A percentile compares a stretch with the other conserved stretches of the same genome.
Conservation (phyloP, 2,113 vertebrate genomes). For the Perccottus glenii region DNA sequence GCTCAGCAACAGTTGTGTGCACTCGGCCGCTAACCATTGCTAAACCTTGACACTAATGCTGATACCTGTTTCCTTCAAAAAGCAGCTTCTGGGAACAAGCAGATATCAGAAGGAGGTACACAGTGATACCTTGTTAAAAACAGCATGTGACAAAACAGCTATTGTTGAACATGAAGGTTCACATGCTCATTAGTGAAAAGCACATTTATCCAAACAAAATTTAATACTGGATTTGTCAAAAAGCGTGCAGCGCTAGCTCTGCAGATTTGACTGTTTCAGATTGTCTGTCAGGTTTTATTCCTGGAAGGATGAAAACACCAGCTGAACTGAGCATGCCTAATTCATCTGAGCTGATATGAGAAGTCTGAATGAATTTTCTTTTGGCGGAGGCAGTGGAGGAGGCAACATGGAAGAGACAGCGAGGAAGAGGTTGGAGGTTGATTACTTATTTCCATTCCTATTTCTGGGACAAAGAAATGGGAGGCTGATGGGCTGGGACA, state of each 20-base stretch:
- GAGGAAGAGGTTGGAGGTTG: conserved; percentile 60
- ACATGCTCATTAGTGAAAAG: conserved; percentile 47
- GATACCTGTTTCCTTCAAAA: conserved; percentile 34
- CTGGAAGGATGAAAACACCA: conserved; percentile 32
- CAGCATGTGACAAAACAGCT: not conserved
- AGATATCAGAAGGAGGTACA: conserved; percentile 6
- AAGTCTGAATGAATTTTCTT: conserved; percentile 67
- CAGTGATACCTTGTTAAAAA: conserved; percentile 13
- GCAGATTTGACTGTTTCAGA: conserved; percentile 52
- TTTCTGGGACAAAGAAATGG: conserved; percentile 72
- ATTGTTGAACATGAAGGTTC: conserved; percentile 30
- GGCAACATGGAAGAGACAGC: conserved; percentile 35
- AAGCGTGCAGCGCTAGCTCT: conserved; percentile 15
- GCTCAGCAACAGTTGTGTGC: conserved; percentile 64
- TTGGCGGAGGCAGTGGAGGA: conserved; percentile 36
- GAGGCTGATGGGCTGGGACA: conserved; percentile 69
- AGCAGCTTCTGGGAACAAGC: conserved; percentile 33
- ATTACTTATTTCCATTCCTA: conserved; percentile 74
- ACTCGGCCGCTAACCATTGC: conserved; percentile 37
- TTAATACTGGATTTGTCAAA: conserved; percentile 49
- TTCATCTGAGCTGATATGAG: conserved; percentile 62
- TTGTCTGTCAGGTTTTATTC: conserved; percentile 66
- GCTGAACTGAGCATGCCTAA: conserved; percentile 25
- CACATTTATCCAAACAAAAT: conserved; percentile 44
- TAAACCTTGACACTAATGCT: conserved; percentile 45